Evolutionary conservation across 1,140 invertebrate genomes (phyloP).

Genomic region (silkworm (Bombyx mori)): DNA sequence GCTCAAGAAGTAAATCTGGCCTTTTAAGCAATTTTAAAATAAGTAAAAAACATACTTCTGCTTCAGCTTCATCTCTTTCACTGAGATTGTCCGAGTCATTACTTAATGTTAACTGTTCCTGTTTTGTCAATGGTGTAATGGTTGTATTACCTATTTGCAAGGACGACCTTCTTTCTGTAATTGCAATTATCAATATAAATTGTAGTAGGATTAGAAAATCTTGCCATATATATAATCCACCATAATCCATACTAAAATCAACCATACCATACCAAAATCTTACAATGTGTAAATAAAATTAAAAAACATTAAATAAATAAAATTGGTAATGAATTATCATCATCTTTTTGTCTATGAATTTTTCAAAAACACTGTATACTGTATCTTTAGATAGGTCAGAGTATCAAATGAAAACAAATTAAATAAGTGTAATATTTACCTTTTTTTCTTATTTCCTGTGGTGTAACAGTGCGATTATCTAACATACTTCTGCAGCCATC

Average conservation of each 20-base stretch:
- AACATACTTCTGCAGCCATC: conserved; percentile 74
- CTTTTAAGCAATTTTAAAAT: no score
- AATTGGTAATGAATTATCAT: neutral
- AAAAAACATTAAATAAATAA: conserved; percentile 2
- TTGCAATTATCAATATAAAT: conserved; percentile 12
- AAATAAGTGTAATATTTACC: conserved; percentile 31
- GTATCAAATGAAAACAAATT: conserved; percentile 1
- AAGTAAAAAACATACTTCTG: conserved; percentile 72
- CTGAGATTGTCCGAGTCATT: conserved; percentile 79
- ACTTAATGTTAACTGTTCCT: conserved; percentile 73
- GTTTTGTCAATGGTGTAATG: conserved; percentile 74
- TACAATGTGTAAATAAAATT: conserved; percentile 3
- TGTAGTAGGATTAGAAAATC: neutral
- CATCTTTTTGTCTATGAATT: neutral
- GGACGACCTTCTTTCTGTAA: conserved; percentile 57
- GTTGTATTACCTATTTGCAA: conserved; percentile 80
- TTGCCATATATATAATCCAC: neutral
- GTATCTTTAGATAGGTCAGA: no score
- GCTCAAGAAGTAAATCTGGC: no score
- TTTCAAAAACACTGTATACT: no score
- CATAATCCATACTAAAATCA: neutral
- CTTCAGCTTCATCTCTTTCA: conserved; percentile 87
- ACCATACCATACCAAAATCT: neutral
- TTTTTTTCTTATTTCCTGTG: conserved; percentile 67
- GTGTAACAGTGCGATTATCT: conserved; percentile 74